Base-by-base conservation (phyloP, 2,888 invertebrate species). In the Ichneumoninae sp. region DNA sequence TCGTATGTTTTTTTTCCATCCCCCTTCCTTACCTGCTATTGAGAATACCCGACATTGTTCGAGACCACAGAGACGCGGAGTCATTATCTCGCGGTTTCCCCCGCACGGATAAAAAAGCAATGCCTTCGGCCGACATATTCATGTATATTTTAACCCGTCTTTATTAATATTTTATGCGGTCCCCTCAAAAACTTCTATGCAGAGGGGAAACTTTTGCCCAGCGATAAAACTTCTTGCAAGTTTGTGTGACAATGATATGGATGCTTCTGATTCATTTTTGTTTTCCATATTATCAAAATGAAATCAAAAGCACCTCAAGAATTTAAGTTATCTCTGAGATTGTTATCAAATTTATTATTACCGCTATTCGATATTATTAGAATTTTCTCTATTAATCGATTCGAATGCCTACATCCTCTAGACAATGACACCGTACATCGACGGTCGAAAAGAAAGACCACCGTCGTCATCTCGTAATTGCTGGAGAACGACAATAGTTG, bases 31-130 rank as follows among this genome's bases (percentile, higher is more conserved):
- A 3, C 3, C 16, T 33, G 47, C 16, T 47, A 69, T 26, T 47
- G 47, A 71, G 54, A 30, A 22, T 10, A 7, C 54, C 19, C 33
- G 33, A 71, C 7, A 70, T 71, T 57, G 36, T 71, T 71, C 71
- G 19, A 30, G 30, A 33, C 62, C n/a, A 33, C 62, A 62, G 30
- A 62, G 16, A 33, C 16, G 6, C 62, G 7, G 62, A 62, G 62
- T 33, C 30, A 62, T 33, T 62, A 62, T 62, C 16, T 2, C 13
- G 57, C 57, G 3, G 26, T 60, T 40, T 40, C 10, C 36, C 54
- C 71, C 16, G 57, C 62, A 33, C 60, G 30, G n/a, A 33, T 62
- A 40, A 66, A 66, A 66, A 66, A 66, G 19, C 4, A 68, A 36
- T 68, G 19, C 40, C 33, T 36, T n/a, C 33, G n/a, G 66, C 6